Evolutionary conservation across 2,113 vertebrate genomes (phyloP).

Genomic region (Cyprinodon brontotheroides): DNA sequence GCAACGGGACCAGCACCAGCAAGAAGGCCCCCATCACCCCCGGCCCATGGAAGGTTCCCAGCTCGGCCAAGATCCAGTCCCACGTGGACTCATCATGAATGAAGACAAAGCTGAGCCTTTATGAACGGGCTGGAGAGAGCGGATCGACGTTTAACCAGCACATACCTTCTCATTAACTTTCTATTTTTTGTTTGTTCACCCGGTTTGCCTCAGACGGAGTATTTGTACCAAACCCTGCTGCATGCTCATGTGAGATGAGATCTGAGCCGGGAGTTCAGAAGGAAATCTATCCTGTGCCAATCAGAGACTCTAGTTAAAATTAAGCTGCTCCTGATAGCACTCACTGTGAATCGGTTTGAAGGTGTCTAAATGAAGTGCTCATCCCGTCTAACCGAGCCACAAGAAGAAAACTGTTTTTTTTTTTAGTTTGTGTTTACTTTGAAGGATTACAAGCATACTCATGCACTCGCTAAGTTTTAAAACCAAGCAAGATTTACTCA

Average conservation of each 20-base stretch:
- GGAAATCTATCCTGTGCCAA: conserved; percentile 69
- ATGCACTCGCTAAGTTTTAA: conserved; percentile 41
- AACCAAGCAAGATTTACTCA: conserved; percentile 35
- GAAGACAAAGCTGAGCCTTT: conserved; percentile 42
- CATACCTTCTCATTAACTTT: conserved; percentile 47
- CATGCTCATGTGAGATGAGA: not conserved
- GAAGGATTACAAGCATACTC: conserved; percentile 51
- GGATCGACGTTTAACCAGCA: conserved; percentile 70
- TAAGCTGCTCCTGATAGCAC: conserved; percentile 51
- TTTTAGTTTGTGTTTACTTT: conserved; percentile 25
- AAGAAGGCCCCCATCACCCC: conserved; percentile 88
- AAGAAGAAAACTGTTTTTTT: conserved; percentile 57
- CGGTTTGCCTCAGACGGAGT: conserved; percentile 61
- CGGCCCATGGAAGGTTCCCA: conserved; percentile 94
- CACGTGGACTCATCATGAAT: conserved; percentile 55
- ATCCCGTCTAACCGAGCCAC: conserved; percentile 1
- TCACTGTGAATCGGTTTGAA: conserved; percentile 63
- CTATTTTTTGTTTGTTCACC: conserved; percentile 35
- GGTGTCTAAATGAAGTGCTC: conserved; percentile 44
- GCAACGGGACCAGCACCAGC: conserved; percentile 66
- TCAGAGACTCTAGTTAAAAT: conserved; percentile 62
- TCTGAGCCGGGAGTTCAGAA: conserved; percentile 23
- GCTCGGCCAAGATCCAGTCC: conserved; percentile 79
- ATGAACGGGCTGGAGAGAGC: conserved; percentile 26
- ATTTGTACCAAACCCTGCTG: conserved; percentile 15